phyloP scores from a whole-genome alignment of 2,888 invertebrate genomes.

The Capitulum mitella region DNA sequence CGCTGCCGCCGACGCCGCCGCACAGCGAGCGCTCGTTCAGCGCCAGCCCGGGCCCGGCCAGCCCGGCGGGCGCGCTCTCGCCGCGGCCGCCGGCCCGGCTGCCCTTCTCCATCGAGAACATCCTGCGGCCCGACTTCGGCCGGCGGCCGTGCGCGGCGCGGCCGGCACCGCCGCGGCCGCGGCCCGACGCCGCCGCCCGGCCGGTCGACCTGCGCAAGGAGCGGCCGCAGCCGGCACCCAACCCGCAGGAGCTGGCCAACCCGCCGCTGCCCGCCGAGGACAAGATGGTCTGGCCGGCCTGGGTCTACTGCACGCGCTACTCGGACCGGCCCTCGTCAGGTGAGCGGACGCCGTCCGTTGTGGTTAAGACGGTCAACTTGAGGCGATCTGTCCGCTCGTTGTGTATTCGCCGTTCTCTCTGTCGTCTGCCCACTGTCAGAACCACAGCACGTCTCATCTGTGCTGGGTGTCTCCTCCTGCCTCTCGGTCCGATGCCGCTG shows the following conservation, averaged over 20 bases:
- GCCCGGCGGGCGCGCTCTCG: conserved; percentile 29
- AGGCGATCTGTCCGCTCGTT: too few species aligned
- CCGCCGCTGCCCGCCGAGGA: conserved; percentile 33
- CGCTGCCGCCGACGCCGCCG: conserved; percentile 21
- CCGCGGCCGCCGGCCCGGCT: conserved; percentile 28
- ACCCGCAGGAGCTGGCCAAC: conserved; percentile 34
- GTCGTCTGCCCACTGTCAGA: too few species aligned
- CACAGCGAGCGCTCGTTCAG: conserved; percentile 13
- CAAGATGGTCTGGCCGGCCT: conserved; percentile 68
- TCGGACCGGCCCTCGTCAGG: conserved; percentile 53
- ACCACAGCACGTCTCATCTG: too few species aligned
- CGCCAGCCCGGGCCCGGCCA: conserved; percentile 3
- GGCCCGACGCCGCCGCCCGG: background rate
- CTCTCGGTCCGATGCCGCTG: too few species aligned
- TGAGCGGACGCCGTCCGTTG: conserved; percentile 38
- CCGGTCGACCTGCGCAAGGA: conserved; percentile 29
- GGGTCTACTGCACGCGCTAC: conserved; percentile 96
- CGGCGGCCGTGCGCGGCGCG: conserved; percentile 23
- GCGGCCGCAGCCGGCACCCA: conserved; percentile 5
- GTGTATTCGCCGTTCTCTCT: too few species aligned
- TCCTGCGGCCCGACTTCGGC: conserved; percentile 38
- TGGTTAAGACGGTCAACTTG: too few species aligned
- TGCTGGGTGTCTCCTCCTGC: too few species aligned
- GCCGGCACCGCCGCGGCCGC: conserved; percentile 9
- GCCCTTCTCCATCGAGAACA: conserved; percentile 38